Evolutionary conservation across 2,888 invertebrate species (phyloP).

Genomic region (Hyles lineata): DNA sequence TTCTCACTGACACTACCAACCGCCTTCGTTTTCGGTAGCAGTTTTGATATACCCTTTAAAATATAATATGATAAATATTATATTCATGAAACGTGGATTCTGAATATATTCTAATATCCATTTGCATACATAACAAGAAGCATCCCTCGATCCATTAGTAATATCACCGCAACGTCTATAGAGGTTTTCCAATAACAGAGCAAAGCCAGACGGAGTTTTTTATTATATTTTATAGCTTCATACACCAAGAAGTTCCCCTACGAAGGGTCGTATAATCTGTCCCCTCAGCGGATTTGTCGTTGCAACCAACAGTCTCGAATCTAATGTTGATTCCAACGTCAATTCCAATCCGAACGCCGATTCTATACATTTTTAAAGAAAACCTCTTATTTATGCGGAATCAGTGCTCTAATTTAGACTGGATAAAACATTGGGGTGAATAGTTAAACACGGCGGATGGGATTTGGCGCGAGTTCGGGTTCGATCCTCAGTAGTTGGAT

Average conservation of each 20-base stretch:
- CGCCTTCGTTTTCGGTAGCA: too few relatives aligned
- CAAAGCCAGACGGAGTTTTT: not conserved
- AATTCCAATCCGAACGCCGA: too few relatives aligned
- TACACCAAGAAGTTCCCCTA: not conserved
- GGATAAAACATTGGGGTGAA: conserved; percentile 58
- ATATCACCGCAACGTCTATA: not conserved
- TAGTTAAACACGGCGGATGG: conserved; percentile 54
- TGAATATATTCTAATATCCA: not conserved
- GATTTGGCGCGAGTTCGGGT: conserved; percentile 58
- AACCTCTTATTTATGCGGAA: conserved; percentile 48
- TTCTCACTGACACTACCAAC: too few relatives aligned
- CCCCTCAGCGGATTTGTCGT: not conserved
- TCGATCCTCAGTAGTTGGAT: conserved; percentile 28
- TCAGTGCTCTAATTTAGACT: conserved; percentile 53
- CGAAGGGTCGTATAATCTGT: conserved; percentile 4
- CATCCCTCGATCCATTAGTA: not conserved
- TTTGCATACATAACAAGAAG: not conserved
- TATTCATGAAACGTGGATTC: not conserved
- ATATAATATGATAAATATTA: not conserved
- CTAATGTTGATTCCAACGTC: conserved; percentile 4
- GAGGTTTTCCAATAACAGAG: conserved; percentile 13
- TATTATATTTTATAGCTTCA: conserved; percentile 14
- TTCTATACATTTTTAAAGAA: conserved; percentile 29
- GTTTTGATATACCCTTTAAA: too few relatives aligned
- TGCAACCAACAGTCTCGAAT: conserved; percentile 25